These are phyloP conservation scores for Nysson spinosus DNA, from an alignment of 2,888 invertebrate species.

Conservation along the genomic window DNA sequence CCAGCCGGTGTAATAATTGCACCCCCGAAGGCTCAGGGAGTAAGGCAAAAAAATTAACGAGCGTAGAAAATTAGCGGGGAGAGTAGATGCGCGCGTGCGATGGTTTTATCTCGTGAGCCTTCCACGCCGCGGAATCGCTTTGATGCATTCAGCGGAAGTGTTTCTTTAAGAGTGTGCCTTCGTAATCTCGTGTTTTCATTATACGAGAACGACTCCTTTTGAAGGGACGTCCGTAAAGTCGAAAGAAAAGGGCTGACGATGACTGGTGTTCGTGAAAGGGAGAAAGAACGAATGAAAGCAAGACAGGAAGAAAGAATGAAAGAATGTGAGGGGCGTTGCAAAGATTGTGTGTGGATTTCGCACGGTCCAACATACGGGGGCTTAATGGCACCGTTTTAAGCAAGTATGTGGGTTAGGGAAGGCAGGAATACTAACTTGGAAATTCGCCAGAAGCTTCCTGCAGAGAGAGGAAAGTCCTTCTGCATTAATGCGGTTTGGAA, in stretches of 20 bases:
- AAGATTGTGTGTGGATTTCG: constrained; percentile 13
- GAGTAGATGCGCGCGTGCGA: too few species aligned
- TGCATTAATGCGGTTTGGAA: constrained; percentile 42
- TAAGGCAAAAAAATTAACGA: too few species aligned
- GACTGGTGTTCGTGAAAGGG: too few species aligned
- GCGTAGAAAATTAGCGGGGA: too few species aligned
- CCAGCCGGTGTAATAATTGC: background rate
- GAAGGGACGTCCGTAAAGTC: background rate
- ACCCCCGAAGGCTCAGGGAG: too few species aligned
- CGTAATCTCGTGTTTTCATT: constrained; percentile 36
- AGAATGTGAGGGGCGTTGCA: background rate
- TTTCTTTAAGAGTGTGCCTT: background rate
- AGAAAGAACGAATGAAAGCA: too few species aligned
- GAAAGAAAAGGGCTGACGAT: background rate
- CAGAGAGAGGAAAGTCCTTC: constrained; percentile 5
- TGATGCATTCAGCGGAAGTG: background rate
- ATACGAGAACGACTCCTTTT: constrained; percentile 16
- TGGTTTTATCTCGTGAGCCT: background rate
- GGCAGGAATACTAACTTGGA: constrained; percentile 44
- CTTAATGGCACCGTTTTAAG: constrained; percentile 46
- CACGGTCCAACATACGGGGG: constrained; percentile 15
- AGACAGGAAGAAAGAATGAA: background rate
- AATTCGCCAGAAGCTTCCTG: constrained; percentile 48
- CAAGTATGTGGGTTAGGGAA: constrained; percentile 53
- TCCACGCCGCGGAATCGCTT: background rate